Evolutionary conservation across 2,797 vertebrate species (phyloP), one percentile per base, ranked within the genome.

Genomic region (Enteromius thamalakanensis): DNA sequence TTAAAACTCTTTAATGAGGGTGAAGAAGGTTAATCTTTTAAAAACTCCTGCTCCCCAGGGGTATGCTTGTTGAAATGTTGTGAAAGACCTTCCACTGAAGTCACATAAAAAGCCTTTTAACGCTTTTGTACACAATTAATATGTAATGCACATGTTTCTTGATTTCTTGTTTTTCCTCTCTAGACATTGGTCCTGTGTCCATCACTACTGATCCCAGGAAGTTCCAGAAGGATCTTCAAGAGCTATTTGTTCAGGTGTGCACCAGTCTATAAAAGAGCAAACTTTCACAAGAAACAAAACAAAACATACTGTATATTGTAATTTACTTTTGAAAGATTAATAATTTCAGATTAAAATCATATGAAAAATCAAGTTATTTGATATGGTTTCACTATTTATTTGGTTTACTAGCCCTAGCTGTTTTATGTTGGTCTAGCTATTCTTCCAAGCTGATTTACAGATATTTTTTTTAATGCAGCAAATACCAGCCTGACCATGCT

Each of bases 171-270:
- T 76, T 77, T 40, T 62, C 9, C 77, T 55, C 68, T 65, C 0
- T 93, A 99, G 98, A 98, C 70, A 96, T 99, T 1, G 97, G 97
- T 40, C 97, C 97, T 0, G 95, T 96, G 81, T 98, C 95, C 85
- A 96, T 98, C 89, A 99, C 97, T 0, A 94, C 94, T 0, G 96
- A 99, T 85, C 97, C 98, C 0, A 89, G 76, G 85, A 95, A 96
- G 90, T 99, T 99, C 90, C 97, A 98, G 92, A 93, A 88, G 89
- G 96, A 95, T 89, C 95, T 99, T 83, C 92, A 94, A 83, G 96
- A 98, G 78, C 96, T 99, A 83, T 97, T 97, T 3, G 98, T 99
- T 84, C 97, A 99, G 98, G 98, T 99, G 89, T 82, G 93, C 84
- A 70, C 7, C 17, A 53, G 19, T 21, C 19, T 53, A 21, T 53